Evolutionary conservation across 2,888 invertebrate genomes (phyloP), one percentile per base, ranked within the genome.

Genomic region (Ormyrus thymus): DNA sequence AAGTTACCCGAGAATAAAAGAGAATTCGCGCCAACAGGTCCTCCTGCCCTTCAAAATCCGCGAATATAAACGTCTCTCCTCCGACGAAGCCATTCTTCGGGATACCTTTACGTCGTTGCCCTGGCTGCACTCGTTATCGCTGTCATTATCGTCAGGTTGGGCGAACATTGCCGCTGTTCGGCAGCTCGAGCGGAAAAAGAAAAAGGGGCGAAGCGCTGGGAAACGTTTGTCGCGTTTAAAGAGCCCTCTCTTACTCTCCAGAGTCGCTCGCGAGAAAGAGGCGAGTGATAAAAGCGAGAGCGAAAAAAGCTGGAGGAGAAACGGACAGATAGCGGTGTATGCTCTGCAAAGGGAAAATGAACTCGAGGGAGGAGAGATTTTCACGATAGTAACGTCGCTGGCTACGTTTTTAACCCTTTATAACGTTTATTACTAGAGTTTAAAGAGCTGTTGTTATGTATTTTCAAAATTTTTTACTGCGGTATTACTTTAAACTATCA

Each of bases 121-220:
- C 77, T 73, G 81, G 15, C 29, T 56, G 55, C 70, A 29, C 77
- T 73, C 81, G 78, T 81, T 81, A 81, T 81, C 81, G 79, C 62
- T 64, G 78, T 76, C 80, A 76, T 81, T 81, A 80, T 80, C 80
- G 72, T 77, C 10, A 13, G 45, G 11, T 50, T 15, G 61, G 43
- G 50, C 10, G 64, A 62, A n/a, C 53, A 64, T 48, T 43, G 61
- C 8, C 50, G 9, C 48, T 29, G 56, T 75, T 72, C 71, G 79
- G 64, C 71, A 71, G 53, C 72, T 66, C 65, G 65, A 58, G 65
- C 53, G 66, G 48, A 75, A 70, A 61, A 69, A 73, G 68, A 50
- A 76, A 46, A 43, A 13, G 10, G 13, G 10, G 29, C 46, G 29
- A 10, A 53, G 68, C 4, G 43, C 15, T 53, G 50, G 13, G 59